phyloP scores from a whole-genome alignment of 2,797 vertebrate species.

The Aselliscus stoliczkanus region DNA sequence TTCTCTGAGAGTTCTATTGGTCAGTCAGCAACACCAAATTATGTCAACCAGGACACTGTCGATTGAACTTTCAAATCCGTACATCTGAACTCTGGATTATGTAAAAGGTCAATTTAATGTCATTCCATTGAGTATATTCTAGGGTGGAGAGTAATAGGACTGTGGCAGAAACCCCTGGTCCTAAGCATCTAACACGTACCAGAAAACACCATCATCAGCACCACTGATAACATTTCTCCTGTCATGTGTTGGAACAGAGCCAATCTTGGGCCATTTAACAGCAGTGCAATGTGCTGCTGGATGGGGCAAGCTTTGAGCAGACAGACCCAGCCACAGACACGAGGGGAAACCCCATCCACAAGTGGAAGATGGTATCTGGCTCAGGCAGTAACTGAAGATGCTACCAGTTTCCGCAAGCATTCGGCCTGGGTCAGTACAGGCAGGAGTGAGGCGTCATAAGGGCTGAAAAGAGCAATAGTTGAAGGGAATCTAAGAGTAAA shows the following conservation, averaged over 20 bases:
- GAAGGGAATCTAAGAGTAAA: neutral
- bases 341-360: neutral
- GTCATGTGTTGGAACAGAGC: too few species aligned
- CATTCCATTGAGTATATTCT: neutral
- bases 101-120: neutral
- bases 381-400: neutral
- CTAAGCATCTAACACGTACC: neutral
- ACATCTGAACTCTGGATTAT: neutral
- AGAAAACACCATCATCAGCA: neutral
- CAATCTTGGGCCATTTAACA: neutral
- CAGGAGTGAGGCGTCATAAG: neutral
- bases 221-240: neutral
- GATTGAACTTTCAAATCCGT: neutral
- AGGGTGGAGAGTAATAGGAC: neutral
- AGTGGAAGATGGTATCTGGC: neutral
- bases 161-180: neutral
- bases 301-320: neutral
- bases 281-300: neutral
- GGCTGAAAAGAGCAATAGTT: neutral
- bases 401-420: neutral
- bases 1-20: neutral
- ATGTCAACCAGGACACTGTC: neutral
- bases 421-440: neutral
- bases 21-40: neutral
- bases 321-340: neutral